These are phyloP conservation scores for Pogona vitticeps DNA, from an alignment of 2,113 vertebrate species.

Conservation along the genomic window DNA sequence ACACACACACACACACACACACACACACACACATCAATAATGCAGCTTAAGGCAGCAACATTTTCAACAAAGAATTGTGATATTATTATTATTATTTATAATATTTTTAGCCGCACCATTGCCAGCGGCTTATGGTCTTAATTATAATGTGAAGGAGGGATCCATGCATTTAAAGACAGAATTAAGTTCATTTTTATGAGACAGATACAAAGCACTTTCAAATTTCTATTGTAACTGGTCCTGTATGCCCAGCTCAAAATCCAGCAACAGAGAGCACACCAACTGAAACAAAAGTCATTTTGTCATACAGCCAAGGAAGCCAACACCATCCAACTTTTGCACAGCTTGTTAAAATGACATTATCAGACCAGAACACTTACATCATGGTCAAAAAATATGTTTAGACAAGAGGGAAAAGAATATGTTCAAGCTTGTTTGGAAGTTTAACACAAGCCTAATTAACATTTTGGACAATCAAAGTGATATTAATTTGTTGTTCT, in stretches of 20 bases:
- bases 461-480: constrained; percentile 67
- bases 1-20: constrained; percentile 57
- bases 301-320: constrained; percentile 33
- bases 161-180: constrained; percentile 59
- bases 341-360: constrained; percentile 63
- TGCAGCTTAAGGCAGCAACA: constrained; percentile 42
- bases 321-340: constrained; percentile 49
- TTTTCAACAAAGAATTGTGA: constrained; percentile 37
- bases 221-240: constrained; percentile 29
- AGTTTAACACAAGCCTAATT: constrained; percentile 66
- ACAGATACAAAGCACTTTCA: constrained; percentile 20
- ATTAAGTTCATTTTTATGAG: constrained; percentile 33
- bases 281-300: constrained; percentile 42
- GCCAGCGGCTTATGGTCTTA: constrained; percentile 8
- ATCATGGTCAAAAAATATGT: constrained; percentile 55
- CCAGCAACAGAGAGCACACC: constrained; percentile 37
- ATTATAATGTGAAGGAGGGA: constrained; percentile 32
- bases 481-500: constrained; percentile 63
- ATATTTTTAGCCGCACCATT: too few relatives aligned
- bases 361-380: constrained; percentile 59
- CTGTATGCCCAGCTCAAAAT: constrained; percentile 59
- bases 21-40: constrained; percentile 58
- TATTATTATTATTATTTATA: too few relatives aligned
- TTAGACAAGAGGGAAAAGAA: constrained; percentile 35
- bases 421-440: constrained; percentile 48